A percentile compares a stretch with the other conserved stretches of the same genome.
phyloP scores from a whole-genome alignment of 2,113 vertebrate genomes.

The Eptatretus burgeri region DNA sequence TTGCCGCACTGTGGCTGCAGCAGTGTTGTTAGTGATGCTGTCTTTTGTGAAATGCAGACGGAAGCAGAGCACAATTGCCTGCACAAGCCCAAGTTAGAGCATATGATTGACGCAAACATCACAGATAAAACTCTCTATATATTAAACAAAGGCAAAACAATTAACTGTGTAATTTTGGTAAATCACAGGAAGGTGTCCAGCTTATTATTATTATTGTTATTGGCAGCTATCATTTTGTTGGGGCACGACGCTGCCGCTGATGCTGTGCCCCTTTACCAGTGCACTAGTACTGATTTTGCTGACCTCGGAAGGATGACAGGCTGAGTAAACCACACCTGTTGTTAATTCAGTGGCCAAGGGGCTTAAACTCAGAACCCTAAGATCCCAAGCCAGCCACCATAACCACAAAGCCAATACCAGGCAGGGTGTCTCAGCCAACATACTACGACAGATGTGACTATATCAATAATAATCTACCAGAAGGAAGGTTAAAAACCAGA shows the following conservation, averaged over 20 bases:
- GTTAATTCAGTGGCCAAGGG: too few relatives aligned
- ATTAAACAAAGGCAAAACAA: neutral
- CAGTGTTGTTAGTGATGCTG: conserved; percentile 96
- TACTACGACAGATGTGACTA: neutral
- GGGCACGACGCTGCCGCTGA: too few relatives aligned
- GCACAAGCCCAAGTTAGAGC: conserved; percentile 9
- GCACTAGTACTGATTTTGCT: too few relatives aligned
- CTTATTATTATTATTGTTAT: neutral
- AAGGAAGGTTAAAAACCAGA: neutral
- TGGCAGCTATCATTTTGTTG: too few relatives aligned
- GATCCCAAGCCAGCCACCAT: too few relatives aligned
- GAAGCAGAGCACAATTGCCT: conserved; percentile 96
- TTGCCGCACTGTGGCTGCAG: conserved; percentile 72
- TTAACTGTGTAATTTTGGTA: neutral
- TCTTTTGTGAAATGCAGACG: conserved; percentile 97
- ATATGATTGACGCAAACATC: neutral
- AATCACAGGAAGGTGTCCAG: neutral
- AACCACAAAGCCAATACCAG: too few relatives aligned
- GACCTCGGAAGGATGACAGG: too few relatives aligned
- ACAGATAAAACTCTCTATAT: neutral
- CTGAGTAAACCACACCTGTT: too few relatives aligned
- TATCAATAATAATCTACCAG: neutral
- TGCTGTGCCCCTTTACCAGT: too few relatives aligned
- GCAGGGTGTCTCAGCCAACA: too few relatives aligned
- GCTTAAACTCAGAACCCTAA: too few relatives aligned